Evolutionary conservation across 2,797 vertebrate genomes (phyloP).

Genomic region (Zonotrichia albicollis): DNA sequence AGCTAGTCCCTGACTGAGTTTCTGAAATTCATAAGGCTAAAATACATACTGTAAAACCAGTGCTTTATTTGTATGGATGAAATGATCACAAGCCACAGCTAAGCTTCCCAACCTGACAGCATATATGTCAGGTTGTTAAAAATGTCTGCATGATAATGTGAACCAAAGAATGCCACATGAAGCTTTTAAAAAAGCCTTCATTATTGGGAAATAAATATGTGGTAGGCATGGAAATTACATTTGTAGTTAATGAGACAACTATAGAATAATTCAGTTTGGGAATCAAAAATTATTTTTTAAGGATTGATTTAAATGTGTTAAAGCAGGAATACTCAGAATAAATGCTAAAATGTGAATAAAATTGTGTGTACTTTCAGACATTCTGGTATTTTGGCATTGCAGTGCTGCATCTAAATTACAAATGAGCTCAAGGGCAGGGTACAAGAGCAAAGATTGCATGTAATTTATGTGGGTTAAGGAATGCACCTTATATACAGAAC

Average conservation of each 20-base stretch:
- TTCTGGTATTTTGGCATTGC: not conserved
- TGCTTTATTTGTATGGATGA: conserved; percentile 39
- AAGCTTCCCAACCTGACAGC: not conserved
- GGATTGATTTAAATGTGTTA: not conserved
- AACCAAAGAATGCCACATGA: not conserved
- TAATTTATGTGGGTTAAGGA: not conserved
- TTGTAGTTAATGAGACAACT: not conserved
- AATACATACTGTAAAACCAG: not conserved
- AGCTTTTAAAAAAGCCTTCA: not conserved
- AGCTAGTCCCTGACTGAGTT: not conserved
- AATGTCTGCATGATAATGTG: not conserved
- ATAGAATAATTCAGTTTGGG: not conserved
- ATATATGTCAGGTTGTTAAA: not conserved
- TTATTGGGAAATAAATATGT: not conserved
- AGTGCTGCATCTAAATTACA: not conserved
- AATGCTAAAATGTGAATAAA: not conserved
- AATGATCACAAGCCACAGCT: conserved; percentile 10
- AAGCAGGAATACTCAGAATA: not conserved
- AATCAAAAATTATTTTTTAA: conserved; percentile 4
- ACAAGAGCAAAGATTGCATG: not conserved
- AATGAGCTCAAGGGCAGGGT: not conserved
- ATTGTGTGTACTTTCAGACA: not conserved
- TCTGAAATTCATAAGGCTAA: conserved; percentile 19
- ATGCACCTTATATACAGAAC: not conserved
- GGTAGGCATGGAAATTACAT: not conserved